phyloP scores from a whole-genome alignment of 2,113 vertebrate species.

The Sapajus apella region DNA sequence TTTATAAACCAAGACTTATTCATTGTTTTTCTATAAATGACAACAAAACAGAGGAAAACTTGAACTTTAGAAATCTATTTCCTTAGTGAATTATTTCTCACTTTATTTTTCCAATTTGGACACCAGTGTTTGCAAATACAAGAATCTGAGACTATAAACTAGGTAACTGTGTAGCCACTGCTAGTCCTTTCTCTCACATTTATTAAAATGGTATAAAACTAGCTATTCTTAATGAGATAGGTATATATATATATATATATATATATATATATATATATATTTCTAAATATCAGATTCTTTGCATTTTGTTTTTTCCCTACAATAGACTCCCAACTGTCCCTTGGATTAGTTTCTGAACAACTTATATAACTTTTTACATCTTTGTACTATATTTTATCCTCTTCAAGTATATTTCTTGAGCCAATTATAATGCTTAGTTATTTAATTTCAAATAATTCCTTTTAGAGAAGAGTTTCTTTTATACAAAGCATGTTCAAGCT shows the following conservation, averaged over 20 bases:
- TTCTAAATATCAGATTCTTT: not conserved
- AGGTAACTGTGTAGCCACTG: not conserved
- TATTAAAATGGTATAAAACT: conserved; percentile 1
- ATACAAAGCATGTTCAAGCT: not conserved
- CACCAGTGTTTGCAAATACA: not conserved
- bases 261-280: not conserved
- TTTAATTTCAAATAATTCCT: not conserved
- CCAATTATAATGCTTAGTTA: not conserved
- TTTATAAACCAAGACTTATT: not conserved
- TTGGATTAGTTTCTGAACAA: not conserved
- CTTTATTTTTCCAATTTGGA: not conserved
- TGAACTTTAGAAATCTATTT: not conserved
- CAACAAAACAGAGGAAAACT: not conserved
- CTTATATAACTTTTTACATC: not conserved
- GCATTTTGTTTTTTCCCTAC: not conserved
- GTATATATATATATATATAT: not conserved
- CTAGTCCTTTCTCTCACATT: not conserved
- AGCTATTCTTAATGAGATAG: not conserved
- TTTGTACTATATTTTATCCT: not conserved
- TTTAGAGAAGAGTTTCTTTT: not conserved
- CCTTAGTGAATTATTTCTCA: not conserved
- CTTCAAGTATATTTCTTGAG: not conserved
- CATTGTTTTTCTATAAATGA: not conserved
- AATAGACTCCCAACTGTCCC: not conserved
- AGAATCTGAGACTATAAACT: not conserved